Percentiles rank a stretch among this genome's conserved stretches.
These are phyloP conservation scores for Heterotis niloticus DNA, from an alignment of 2,113 vertebrate species.

Conservation along the genomic window DNA sequence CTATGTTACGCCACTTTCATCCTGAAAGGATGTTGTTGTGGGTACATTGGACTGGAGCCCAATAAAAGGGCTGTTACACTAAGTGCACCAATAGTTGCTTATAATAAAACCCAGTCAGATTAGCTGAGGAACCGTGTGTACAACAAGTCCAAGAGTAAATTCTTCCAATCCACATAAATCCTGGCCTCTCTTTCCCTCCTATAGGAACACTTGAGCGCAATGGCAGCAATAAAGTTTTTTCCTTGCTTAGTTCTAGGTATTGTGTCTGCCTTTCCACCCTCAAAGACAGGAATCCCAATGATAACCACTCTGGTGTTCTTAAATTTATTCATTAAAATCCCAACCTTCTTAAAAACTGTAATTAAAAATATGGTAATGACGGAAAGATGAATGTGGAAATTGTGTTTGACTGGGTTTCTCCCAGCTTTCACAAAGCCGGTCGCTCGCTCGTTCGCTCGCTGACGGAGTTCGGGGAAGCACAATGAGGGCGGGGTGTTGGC, in stretches of 20 bases:
- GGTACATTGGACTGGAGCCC: not conserved
- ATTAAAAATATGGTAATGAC: slow-evolving; percentile 46
- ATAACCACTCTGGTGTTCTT: slow-evolving; percentile 19
- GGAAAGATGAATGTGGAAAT: slow-evolving; percentile 43
- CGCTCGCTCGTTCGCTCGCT: slow-evolving; percentile 25
- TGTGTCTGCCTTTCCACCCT: slow-evolving; percentile 10
- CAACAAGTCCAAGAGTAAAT: not conserved
- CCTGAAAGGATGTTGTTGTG: not conserved
- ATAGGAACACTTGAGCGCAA: slow-evolving; percentile 18
- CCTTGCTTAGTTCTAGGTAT: slow-evolving; percentile 5
- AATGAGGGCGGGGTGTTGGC: not conserved
- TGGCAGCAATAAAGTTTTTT: not conserved
- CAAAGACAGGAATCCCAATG: slow-evolving; percentile 24
- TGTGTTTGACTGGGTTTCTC: slow-evolving; percentile 35
- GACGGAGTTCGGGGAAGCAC: slow-evolving; percentile 22
- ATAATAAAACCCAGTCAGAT: slow-evolving; percentile 38
- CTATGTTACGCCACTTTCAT: not conserved
- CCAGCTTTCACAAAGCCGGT: slow-evolving; percentile 27
- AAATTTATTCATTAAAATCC: slow-evolving; percentile 30
- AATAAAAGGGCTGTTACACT: slow-evolving; percentile 26
- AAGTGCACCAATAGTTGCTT: slow-evolving; percentile 33
- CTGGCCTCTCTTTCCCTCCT: slow-evolving; percentile 14
- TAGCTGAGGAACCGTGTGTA: slow-evolving; percentile 19
- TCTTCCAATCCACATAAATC: slow-evolving; percentile 19
- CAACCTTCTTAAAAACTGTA: slow-evolving; percentile 28